These are phyloP conservation scores for Thelaira solivaga DNA, from an alignment of 2,888 invertebrate species.

Conservation along the genomic window DNA sequence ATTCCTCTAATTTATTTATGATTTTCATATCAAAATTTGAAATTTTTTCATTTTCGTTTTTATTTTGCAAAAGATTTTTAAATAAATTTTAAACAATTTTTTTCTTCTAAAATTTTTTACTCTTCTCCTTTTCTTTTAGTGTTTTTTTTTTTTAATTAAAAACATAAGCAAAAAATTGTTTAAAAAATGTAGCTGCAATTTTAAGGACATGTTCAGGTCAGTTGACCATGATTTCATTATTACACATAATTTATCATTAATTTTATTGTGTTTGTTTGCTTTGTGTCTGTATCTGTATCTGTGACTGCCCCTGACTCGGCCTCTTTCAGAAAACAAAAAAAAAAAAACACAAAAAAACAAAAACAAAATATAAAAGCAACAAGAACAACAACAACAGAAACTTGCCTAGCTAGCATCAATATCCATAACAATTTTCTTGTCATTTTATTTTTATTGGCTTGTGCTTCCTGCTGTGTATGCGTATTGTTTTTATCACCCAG, in stretches of 20 bases:
- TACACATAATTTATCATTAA: slow-evolving; percentile 61
- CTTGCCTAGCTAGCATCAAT: slow-evolving; percentile 47
- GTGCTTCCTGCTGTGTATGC: slow-evolving; percentile 62
- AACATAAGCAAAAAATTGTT: neutral
- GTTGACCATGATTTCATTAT: slow-evolving; percentile 55
- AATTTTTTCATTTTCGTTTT: too few relatives aligned
- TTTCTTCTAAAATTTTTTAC: too few relatives aligned
- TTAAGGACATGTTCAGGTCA: slow-evolving; percentile 13
- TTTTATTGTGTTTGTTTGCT: slow-evolving; percentile 49
- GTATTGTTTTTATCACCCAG: slow-evolving; percentile 62
- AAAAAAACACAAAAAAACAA: neutral
- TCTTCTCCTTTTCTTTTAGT: neutral
- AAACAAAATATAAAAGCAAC: too few relatives aligned
- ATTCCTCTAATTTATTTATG: too few relatives aligned
- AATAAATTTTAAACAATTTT: too few relatives aligned
- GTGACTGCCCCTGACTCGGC: slow-evolving; percentile 36
- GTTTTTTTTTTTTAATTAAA: neutral
- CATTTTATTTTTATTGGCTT: slow-evolving; percentile 61
- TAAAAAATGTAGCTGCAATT: neutral
- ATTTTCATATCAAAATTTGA: too few relatives aligned
- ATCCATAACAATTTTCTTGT: slow-evolving; percentile 62
- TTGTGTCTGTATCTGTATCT: slow-evolving; percentile 30
- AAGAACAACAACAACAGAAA: neutral
- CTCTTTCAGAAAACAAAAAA: neutral
- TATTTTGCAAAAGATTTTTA: too few relatives aligned